A percentile compares a stretch with the other conserved stretches of the same genome.
Evolutionary conservation across 2,888 invertebrate species (phyloP).

Genomic region (Caenorhabditis angaria): DNA sequence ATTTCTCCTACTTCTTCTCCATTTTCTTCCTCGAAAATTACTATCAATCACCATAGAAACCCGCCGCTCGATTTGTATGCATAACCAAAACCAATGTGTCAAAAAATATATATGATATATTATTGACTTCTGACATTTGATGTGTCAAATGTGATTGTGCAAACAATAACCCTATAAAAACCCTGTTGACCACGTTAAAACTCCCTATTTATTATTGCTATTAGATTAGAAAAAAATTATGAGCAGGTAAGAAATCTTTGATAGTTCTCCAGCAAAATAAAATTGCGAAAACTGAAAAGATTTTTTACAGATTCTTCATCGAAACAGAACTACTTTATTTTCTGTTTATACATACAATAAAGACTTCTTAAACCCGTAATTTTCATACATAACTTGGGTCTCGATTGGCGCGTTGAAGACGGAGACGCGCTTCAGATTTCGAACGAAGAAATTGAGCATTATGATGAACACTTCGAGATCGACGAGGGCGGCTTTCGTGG

Average conservation of each 20-base stretch:
- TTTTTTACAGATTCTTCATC: constrained; percentile 14
- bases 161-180: not conserved
- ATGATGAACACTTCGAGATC: not conserved
- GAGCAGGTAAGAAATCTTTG: constrained; percentile 43
- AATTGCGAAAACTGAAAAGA: constrained; percentile 35
- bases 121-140: constrained; percentile 4
- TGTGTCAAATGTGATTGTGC: not conserved
- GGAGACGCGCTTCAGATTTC: constrained; percentile 6
- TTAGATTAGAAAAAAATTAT: not conserved
- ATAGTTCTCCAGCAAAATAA: constrained; percentile 24
- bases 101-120: not conserved
- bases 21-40: not conserved
- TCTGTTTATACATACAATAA: not conserved
- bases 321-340: not conserved
- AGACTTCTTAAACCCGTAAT: constrained; percentile 1
- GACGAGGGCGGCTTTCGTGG: not conserved
- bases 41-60: not conserved
- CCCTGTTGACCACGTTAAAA: not conserved
- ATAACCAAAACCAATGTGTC: constrained; percentile 1
- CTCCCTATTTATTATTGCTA: not conserved
- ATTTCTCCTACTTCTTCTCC: no score
- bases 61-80: not conserved
- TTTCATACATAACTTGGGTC: constrained; percentile 6
- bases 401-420: not conserved
- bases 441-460: constrained; percentile 6